Percentiles rank a stretch among this genome's conserved stretches.
Conservation (phyloP, 2,113 vertebrate genomes). For the Sorex araneus region DNA sequence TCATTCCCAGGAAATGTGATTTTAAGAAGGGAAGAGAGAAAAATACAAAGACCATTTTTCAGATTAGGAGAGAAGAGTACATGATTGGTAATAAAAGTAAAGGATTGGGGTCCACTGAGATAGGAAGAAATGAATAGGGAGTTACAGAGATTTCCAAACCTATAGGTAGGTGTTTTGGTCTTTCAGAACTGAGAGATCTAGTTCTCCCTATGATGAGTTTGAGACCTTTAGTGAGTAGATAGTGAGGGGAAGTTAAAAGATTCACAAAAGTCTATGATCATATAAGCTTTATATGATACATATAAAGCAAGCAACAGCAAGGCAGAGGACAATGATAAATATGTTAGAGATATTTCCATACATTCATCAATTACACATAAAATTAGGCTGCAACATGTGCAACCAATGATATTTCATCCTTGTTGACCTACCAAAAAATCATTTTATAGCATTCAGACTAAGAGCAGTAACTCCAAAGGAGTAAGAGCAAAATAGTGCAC, state of each 20-base stretch:
- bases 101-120: neutral
- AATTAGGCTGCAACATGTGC: accelerated
- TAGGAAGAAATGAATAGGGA: neutral
- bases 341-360: neutral
- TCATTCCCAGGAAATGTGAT: neutral
- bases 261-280: neutral
- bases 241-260: neutral
- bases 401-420: neutral
- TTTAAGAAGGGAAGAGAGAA: neutral
- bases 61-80: neutral
- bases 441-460: neutral
- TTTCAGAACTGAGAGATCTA: neutral
- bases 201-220: neutral
- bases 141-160: neutral
- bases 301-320: neutral
- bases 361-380: neutral
- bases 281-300: too few species aligned
- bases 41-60: neutral
- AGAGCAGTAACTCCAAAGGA: neutral
- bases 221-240: neutral
- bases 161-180: neutral
- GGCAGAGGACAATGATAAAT: accelerated
- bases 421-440: neutral
- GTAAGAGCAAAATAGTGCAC: neutral
- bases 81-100: neutral